Evolutionary conservation across 1,140 invertebrate species (phyloP).

Genomic region (Apis cerana): DNA sequence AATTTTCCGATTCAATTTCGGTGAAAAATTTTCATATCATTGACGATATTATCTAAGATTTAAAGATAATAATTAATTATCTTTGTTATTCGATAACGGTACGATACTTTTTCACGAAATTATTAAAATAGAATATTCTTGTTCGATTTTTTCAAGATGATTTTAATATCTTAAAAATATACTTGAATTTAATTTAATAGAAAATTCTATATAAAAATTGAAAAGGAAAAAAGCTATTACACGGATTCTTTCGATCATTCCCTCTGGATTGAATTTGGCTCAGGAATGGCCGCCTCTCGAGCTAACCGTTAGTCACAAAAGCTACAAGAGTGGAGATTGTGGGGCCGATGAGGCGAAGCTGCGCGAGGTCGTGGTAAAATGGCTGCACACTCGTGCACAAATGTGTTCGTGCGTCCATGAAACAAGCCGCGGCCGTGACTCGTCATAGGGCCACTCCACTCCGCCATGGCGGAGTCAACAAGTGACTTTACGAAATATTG

Average conservation of each 20-base stretch:
- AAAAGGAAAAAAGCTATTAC: background rate
- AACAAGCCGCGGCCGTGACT: constrained; percentile 30
- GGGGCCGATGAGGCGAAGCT: constrained; percentile 26
- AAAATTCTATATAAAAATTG: too few relatives aligned
- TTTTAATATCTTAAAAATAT: too few relatives aligned
- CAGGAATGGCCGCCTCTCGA: constrained; percentile 52
- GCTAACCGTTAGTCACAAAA: constrained; percentile 44
- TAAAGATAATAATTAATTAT: too few relatives aligned
- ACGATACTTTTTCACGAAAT: too few relatives aligned
- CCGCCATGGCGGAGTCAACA: constrained; percentile 70
- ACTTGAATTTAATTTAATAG: too few relatives aligned
- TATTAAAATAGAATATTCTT: too few relatives aligned
- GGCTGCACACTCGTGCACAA: constrained; percentile 49
- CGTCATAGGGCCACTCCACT: constrained; percentile 63
- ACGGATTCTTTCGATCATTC: constrained; percentile 9
- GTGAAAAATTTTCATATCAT: too few relatives aligned
- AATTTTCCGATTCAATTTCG: too few relatives aligned
- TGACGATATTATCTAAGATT: too few relatives aligned
- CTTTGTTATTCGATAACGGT: too few relatives aligned
- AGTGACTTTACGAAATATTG: constrained; percentile 55
- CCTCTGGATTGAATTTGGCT: constrained; percentile 60
- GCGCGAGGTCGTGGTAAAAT: constrained; percentile 64
- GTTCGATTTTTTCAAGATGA: too few relatives aligned
- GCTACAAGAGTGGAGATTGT: constrained; percentile 43
- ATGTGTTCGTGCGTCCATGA: constrained; percentile 33